phyloP scores from a whole-genome alignment of 2,888 invertebrate genomes.

The Taenaris catops region DNA sequence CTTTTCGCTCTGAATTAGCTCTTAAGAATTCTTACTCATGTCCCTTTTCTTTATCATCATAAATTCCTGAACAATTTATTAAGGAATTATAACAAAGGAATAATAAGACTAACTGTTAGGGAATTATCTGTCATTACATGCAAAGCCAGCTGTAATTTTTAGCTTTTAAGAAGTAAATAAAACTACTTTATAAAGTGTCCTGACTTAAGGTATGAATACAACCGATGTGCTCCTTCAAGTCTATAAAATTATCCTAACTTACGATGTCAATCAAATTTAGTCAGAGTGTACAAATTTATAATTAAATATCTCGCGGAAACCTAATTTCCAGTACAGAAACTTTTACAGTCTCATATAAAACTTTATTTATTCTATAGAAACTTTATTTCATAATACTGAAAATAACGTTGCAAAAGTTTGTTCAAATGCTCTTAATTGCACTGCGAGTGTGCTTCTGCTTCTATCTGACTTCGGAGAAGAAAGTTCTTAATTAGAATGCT shows the following conservation, averaged over 20 bases:
- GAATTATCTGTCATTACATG: too few species aligned
- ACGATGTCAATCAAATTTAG: not conserved
- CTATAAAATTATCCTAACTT: too few species aligned
- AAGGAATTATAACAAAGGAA: too few species aligned
- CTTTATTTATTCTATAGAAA: conserved; percentile 12
- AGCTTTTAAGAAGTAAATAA: too few species aligned
- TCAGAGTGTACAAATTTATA: conserved; percentile 4
- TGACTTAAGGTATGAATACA: too few species aligned
- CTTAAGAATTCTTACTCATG: too few species aligned
- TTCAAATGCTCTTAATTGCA: conserved; percentile 10
- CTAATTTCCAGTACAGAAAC: conserved; percentile 10
- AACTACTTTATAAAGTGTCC: not conserved
- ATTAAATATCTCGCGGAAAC: conserved; percentile 9
- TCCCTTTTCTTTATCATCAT: too few species aligned
- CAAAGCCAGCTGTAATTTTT: too few species aligned
- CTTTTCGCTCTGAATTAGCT: too few species aligned
- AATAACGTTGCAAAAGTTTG: conserved; percentile 10
- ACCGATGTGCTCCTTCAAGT: not conserved
- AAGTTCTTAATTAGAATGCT: conserved; percentile 12
- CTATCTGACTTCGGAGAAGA: conserved; percentile 7
- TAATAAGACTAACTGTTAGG: too few species aligned
- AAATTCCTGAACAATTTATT: too few species aligned
- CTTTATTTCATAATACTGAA: conserved; percentile 12
- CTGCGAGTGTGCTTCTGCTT: conserved; percentile 6
- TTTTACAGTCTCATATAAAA: conserved; percentile 3